These are phyloP conservation scores for Paramormyrops kingsleyae DNA, from an alignment of 2,113 vertebrate genomes.

Conservation along the genomic window DNA sequence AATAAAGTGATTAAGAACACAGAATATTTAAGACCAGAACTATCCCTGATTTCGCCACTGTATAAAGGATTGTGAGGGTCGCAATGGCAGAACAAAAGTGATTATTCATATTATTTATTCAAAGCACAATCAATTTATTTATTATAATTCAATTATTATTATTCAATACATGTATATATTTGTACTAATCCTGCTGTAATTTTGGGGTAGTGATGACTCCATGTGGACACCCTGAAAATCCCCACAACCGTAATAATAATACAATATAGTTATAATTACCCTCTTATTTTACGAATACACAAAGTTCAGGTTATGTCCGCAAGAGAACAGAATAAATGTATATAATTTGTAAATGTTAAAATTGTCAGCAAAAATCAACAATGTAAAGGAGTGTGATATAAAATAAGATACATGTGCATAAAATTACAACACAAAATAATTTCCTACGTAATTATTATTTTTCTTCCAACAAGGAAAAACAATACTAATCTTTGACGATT, in stretches of 20 bases:
- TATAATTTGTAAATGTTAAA: not conserved
- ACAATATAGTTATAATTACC: not conserved
- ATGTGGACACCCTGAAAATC: not conserved
- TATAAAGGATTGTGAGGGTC: not conserved
- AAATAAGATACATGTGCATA: not conserved
- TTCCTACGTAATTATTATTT: not conserved
- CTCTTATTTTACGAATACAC: not conserved
- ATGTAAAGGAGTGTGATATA: not conserved
- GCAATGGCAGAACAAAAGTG: not conserved
- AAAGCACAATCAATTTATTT: not conserved
- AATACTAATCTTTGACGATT: not conserved
- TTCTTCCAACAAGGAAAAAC: not conserved
- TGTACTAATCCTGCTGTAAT: not conserved
- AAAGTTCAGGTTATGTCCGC: not conserved
- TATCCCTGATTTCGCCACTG: not conserved
- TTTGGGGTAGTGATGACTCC: not conserved
- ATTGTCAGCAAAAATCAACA: not conserved
- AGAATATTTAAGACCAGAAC: not conserved
- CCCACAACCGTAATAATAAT: not conserved
- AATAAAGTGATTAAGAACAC: not conserved
- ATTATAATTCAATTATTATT: not conserved
- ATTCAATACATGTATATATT: not conserved
- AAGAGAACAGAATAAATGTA: not conserved
- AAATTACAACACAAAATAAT: not conserved
- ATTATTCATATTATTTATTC: not conserved